phyloP scores from a whole-genome alignment of 1,140 invertebrate genomes.

The Macrotrachela quadricornifera region DNA sequence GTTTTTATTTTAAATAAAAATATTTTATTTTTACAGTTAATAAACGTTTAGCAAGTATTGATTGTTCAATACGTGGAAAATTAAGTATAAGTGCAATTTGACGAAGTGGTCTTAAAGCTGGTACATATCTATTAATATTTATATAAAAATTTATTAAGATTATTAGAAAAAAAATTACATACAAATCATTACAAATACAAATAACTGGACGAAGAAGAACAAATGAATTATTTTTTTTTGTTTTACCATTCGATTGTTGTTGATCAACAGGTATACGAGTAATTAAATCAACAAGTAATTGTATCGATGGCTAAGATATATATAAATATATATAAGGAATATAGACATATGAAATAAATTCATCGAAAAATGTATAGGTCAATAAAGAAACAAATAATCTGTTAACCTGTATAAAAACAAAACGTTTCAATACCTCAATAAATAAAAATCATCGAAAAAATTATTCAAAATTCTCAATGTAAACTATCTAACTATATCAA shows the following conservation, averaged over 20 bases:
- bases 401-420: no score
- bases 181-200: conserved; percentile 82
- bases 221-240: conserved; percentile 31
- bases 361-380: no score
- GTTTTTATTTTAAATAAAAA: neutral
- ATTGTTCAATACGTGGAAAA: conserved; percentile 43
- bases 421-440: no score
- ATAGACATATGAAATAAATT: no score
- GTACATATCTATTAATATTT: conserved; percentile 40
- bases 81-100: conserved; percentile 50
- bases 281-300: conserved; percentile 42
- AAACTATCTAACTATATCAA: no score
- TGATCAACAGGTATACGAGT: conserved; percentile 30
- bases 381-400: no score
- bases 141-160: neutral
- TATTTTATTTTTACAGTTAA: conserved; percentile 17
- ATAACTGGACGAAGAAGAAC: conserved; percentile 60
- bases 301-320: conserved; percentile 61
- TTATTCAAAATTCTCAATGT: no score
- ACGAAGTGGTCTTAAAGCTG: conserved; percentile 50
- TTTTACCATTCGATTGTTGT: conserved; percentile 28
- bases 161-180: conserved; percentile 11
- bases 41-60: conserved; percentile 27
- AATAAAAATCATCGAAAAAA: no score
- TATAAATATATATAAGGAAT: no score